Evolutionary conservation across 2,113 vertebrate genomes (phyloP).

Genomic region (Campylomormyrus tamandua): DNA sequence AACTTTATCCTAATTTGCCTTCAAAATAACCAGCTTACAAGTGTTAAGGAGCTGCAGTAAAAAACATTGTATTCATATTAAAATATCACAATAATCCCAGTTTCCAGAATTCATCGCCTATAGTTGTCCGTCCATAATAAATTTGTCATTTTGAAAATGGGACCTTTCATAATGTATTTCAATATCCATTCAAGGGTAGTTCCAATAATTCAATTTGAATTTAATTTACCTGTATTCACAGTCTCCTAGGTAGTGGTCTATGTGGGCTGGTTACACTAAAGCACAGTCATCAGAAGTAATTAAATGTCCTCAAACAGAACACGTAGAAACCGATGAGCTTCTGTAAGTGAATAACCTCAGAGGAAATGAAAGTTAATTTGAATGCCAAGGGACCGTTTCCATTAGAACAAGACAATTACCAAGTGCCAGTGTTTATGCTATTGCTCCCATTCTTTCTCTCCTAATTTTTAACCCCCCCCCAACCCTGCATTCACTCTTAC

Average conservation of each 20-base stretch:
- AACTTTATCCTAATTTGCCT: neutral
- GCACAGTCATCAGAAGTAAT: neutral
- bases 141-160: neutral
- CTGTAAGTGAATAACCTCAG: neutral
- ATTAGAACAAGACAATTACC: neutral
- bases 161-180: neutral
- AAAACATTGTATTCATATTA: neutral
- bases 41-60: neutral
- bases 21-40: neutral
- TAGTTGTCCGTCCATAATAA: neutral
- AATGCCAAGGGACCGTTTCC: neutral
- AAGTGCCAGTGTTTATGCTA: neutral
- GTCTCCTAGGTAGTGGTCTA: neutral
- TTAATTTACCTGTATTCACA: neutral
- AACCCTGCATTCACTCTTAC: neutral
- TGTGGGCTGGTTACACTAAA: neutral
- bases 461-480: neutral
- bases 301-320: neutral
- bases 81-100: neutral
- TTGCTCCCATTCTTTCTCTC: neutral
- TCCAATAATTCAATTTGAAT: neutral
- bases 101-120: neutral
- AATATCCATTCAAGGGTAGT: neutral
- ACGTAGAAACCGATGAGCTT: neutral
- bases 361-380: neutral